Evolutionary conservation across 2,113 vertebrate species (phyloP).

Genomic region (Eonycteris spelaea): DNA sequence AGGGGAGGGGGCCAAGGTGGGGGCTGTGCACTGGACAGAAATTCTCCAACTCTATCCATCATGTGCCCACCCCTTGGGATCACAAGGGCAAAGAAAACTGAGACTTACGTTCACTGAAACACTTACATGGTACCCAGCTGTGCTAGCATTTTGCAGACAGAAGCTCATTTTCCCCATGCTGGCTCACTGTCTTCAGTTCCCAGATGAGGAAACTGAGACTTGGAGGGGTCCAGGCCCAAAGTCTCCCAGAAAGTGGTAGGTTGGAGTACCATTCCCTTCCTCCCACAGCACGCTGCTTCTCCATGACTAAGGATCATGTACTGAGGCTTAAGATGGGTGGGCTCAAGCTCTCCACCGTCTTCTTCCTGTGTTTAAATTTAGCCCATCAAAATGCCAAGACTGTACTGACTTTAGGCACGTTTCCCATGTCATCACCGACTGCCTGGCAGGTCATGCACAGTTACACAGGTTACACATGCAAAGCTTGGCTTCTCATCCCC

Average conservation of each 20-base stretch:
- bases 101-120: fast-evolving
- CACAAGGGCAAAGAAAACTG: not conserved
- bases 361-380: not conserved
- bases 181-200: not conserved
- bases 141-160: fast-evolving
- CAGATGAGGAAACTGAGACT: not conserved
- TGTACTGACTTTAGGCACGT: fast-evolving
- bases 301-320: fast-evolving
- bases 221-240: not conserved
- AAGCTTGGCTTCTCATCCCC: not conserved
- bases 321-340: not conserved
- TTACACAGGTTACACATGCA: not conserved
- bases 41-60: not conserved
- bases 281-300: fast-evolving
- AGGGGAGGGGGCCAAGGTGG: not conserved
- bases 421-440: not conserved
- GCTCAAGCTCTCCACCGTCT: not conserved
- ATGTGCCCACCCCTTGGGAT: not conserved
- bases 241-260: not conserved
- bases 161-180: not conserved
- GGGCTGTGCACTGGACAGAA: not conserved
- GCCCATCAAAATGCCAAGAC: not conserved
- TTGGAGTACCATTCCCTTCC: fast-evolving
- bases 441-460: fast-evolving
- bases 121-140: fast-evolving